phyloP scores from a whole-genome alignment of 1,140 invertebrate genomes.

The Calliopsis andreniformis region DNA sequence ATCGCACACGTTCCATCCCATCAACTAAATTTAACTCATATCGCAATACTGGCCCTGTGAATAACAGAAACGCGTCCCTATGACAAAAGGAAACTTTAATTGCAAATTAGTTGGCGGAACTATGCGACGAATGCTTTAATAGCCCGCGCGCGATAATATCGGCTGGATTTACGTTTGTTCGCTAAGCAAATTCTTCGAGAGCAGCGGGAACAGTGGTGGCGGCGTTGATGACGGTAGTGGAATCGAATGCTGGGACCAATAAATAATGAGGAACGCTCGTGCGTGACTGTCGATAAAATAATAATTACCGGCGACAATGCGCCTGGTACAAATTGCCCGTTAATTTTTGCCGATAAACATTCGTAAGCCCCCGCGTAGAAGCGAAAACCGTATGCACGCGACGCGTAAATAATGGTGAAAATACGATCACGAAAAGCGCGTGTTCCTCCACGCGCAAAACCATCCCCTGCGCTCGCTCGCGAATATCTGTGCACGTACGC shows the following conservation, averaged over 20 bases:
- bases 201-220: background rate
- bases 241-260: slow-evolving; percentile 55
- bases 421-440: slow-evolving; percentile 69
- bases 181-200: slow-evolving; percentile 46
- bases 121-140: slow-evolving; percentile 34
- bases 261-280: slow-evolving; percentile 60
- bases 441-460: slow-evolving; percentile 1
- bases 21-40: background rate
- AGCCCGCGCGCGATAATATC: slow-evolving; percentile 20
- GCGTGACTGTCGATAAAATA: slow-evolving; percentile 74
- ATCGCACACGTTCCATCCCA: no score
- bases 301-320: slow-evolving; percentile 77
- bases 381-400: slow-evolving; percentile 71
- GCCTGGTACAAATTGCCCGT: slow-evolving; percentile 73
- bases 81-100: background rate
- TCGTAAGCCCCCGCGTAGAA: slow-evolving; percentile 62
- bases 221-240: background rate
- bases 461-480: background rate
- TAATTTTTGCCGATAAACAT: slow-evolving; percentile 80
- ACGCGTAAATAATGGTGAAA: slow-evolving; percentile 74
- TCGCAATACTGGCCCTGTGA: background rate
- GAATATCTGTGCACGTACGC: slow-evolving; percentile 3
- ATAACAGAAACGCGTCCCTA: background rate
- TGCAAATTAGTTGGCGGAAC: background rate
- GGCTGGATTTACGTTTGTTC: slow-evolving; percentile 23